Conservation (phyloP, 2,797 vertebrate genomes). For the Knipowitschia caucasica region DNA sequence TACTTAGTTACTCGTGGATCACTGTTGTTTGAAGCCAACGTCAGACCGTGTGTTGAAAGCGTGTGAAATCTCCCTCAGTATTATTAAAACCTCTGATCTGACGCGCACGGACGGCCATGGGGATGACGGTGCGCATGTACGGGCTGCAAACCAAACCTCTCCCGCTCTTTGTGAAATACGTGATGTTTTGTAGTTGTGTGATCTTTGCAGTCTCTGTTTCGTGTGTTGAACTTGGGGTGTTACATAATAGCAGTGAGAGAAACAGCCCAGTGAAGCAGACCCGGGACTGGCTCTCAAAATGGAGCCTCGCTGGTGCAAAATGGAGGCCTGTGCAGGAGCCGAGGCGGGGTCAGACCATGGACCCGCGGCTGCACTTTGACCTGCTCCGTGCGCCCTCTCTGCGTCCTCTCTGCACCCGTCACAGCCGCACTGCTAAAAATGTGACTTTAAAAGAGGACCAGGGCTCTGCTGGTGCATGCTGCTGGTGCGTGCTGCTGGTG, state of each 20-base stretch:
- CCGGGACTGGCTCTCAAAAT: conserved; percentile 42
- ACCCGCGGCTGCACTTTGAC: conserved; percentile 73
- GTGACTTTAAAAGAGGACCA: neutral
- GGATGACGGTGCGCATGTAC: no score
- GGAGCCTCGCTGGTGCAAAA: conserved; percentile 62
- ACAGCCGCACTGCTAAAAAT: neutral
- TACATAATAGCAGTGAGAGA: no score
- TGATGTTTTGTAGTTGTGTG: neutral
- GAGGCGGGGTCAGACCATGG: conserved; percentile 61
- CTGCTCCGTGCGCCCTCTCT: conserved; percentile 42
- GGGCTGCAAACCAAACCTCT: neutral
- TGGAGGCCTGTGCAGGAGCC: conserved; percentile 60
- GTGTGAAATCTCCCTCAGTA: no score
- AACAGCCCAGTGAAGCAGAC: neutral
- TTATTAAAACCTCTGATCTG: no score
- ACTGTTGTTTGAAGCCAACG: no score
- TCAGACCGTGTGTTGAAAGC: no score
- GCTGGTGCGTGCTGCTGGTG: no score
- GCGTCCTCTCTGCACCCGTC: conserved; percentile 1
- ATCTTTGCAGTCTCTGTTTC: neutral
- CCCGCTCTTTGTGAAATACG: neutral
- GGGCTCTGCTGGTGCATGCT: neutral
- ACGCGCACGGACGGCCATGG: no score
- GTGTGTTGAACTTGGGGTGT: neutral
- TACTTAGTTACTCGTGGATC: no score